Conservation (phyloP, 92 coral and sea anemone genomes). For the Blastomussa wellsi region DNA sequence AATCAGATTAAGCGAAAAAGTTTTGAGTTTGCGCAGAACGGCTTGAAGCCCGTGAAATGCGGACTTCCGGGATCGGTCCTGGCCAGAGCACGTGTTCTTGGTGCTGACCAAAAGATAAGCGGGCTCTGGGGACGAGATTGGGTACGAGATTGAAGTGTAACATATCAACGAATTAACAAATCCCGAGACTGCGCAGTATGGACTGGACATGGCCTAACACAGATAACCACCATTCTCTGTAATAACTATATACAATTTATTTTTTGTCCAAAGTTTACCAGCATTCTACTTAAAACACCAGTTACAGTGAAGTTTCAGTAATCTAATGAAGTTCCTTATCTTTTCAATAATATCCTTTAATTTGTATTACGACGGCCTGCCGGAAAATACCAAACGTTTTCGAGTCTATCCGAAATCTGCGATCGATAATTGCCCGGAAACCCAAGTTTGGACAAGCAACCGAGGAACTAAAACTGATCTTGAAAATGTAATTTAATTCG, state of each 20-base stretch:
- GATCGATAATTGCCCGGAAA: neutral
- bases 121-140: too few species aligned
- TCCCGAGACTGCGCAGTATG: too few species aligned
- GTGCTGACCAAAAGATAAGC: too few species aligned
- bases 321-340: neutral
- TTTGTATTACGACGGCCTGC: slow-evolving; percentile 1
- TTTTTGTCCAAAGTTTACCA: neutral
- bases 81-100: too few species aligned
- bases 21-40: too few species aligned
- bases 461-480: neutral
- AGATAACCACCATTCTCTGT: neutral
- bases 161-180: too few species aligned
- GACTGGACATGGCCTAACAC: too few species aligned
- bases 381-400: neutral
- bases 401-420: neutral
- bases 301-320: neutral
- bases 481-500: slow-evolving; percentile 3
- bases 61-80: too few species aligned
- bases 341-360: neutral
- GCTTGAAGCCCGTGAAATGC: too few species aligned
- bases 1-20: too few species aligned
- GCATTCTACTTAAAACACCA: neutral
- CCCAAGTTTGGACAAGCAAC: neutral
- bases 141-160: too few species aligned
- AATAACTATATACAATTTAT: slow-evolving; percentile 41